A percentile compares a stretch with the other conserved stretches of the same genome.
Conservation (phyloP, 2,797 vertebrate genomes). For the Spinus pinus region DNA sequence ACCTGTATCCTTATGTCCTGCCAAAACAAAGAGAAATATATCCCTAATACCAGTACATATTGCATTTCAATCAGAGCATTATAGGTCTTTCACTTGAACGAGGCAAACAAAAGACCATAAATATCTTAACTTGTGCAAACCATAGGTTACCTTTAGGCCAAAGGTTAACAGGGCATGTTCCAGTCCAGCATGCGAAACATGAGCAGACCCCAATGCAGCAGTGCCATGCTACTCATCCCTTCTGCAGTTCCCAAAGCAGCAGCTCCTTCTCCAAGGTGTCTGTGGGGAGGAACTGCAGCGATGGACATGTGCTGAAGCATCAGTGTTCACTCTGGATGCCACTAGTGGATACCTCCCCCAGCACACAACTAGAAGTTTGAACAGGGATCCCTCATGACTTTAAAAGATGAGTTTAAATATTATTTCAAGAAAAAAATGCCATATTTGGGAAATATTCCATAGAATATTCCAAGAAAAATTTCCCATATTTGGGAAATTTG, state of each 20-base stretch:
- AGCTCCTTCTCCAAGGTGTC: neutral
- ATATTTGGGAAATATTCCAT: neutral
- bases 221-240: neutral
- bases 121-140: neutral
- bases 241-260: neutral
- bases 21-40: neutral
- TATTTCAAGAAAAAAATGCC: neutral
- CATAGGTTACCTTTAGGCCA: neutral
- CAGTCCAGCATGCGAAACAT: rapidly evolving
- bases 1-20: neutral
- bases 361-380: neutral
- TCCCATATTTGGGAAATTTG: neutral
- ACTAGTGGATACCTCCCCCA: neutral
- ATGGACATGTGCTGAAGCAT: neutral
- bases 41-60: too few species aligned
- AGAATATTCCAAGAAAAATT: neutral
- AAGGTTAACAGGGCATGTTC: neutral
- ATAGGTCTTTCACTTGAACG: rapidly evolving
- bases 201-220: neutral
- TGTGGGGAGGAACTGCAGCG: neutral
- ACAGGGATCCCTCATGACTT: neutral
- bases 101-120: neutral
- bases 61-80: neutral
- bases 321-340: neutral
- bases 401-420: conserved; percentile 23